Base-by-base conservation (phyloP, 2,888 invertebrate species). In the Trisateles emortualis region DNA sequence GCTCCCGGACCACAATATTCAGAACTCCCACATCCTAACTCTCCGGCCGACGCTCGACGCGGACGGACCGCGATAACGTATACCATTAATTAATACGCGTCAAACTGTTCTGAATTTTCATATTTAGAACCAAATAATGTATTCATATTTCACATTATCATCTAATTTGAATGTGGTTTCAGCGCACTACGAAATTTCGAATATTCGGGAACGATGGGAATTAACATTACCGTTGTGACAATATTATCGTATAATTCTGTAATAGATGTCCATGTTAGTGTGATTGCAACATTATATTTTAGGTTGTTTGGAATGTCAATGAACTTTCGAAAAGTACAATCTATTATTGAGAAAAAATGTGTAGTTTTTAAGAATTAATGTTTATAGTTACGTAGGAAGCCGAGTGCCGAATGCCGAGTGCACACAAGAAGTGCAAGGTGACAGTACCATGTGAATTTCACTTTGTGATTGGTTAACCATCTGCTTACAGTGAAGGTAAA, bases 41-140 rank as follows among this genome's bases (percentile, higher is more conserved):
- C 29, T 55, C 43, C 30, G 30, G n/a, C 24, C 26, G 30, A 17
- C 35, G 41, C 17, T n/a, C 55, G 42, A 35, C 49, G 33, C 68
- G 43, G n/a, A 36, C 59, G 54, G 43, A 24, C 44, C 47, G 71
- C 53, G 65, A 72, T 68, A 72, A 68, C 65, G 53, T 49, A 52
- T 45, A 42, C 52, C 72, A 56, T 49, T 72, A 72, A 72, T 72
- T 62, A 69, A 68, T 69, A 72, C 62, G 59, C 69, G 51, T 72
- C 69, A 69, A 68, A 72, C 72, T 62, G 61, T 59, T 68, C 52
- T 55, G 52, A 69, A 68, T 69, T 68, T 72, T 61, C 52, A 72
- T 68, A 68, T 71, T 69, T 68, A 61, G 69, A 68, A 50, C 46
- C 56, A 52, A 57, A 72, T 68, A 61, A 61, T 61, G 53, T 64